These are phyloP conservation scores for Orius insidiosus DNA, from an alignment of 1,140 invertebrate species.

Conservation along the genomic window DNA sequence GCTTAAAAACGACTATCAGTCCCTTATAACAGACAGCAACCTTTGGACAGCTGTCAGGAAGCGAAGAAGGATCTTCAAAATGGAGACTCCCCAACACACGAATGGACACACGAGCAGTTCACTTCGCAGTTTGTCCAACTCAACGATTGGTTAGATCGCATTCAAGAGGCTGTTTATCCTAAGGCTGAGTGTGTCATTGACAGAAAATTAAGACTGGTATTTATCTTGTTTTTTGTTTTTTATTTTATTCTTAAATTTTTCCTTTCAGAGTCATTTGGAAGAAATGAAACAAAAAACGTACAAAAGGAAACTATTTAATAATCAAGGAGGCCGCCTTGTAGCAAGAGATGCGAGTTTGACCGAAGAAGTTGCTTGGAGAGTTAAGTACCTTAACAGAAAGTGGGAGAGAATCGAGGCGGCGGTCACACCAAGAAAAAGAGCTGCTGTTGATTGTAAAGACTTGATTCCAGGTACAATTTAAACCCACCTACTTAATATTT, in stretches of 20 bases:
- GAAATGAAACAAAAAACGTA: conserved; percentile 50
- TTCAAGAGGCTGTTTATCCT: conserved; percentile 55
- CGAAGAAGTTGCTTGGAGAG: conserved; percentile 57
- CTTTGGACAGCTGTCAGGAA: conserved; percentile 78
- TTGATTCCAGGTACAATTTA: conserved; percentile 24
- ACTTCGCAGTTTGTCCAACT: conserved; percentile 62
- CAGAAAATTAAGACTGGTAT: conserved; percentile 47
- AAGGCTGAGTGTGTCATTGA: conserved; percentile 52
- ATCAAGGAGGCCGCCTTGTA: conserved; percentile 55
- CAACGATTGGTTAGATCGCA: conserved; percentile 59
- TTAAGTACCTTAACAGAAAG: conserved; percentile 52
- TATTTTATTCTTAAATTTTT: too few species aligned
- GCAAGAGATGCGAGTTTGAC: conserved; percentile 50
- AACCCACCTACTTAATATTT: too few species aligned
- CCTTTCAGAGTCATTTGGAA: conserved; percentile 28
- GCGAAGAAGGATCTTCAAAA: conserved; percentile 57
- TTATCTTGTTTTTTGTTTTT: too few species aligned
- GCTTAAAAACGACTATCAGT: conserved; percentile 69
- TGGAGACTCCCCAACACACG: conserved; percentile 31
- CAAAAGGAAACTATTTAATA: conserved; percentile 54
- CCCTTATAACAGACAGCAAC: conserved; percentile 76
- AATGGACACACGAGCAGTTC: conserved; percentile 59
- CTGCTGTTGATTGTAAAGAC: conserved; percentile 23
- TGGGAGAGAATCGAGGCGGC: conserved; percentile 51
- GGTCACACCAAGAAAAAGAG: conserved; percentile 29